phyloP scores from a whole-genome alignment of 1,140 invertebrate species.

The Condylostylus longicornis region DNA sequence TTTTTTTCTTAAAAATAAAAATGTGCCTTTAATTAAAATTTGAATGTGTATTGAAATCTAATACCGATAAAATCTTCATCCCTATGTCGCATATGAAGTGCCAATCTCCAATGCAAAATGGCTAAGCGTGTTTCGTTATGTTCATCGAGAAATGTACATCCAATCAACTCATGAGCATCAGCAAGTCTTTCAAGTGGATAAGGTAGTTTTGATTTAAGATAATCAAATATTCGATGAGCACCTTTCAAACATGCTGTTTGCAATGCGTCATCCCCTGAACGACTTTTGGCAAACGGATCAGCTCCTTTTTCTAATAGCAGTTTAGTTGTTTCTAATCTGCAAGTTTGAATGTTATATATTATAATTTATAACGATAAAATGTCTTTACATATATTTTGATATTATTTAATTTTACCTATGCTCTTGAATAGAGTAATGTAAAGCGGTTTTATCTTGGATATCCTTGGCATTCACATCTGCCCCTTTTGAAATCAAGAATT shows the following conservation, averaged over 20 bases:
- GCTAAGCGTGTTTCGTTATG: slow-evolving; percentile 54
- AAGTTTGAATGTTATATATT: slow-evolving; percentile 10
- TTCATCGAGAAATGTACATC: slow-evolving; percentile 68
- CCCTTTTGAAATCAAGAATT: slow-evolving; percentile 59
- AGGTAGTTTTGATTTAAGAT: slow-evolving; percentile 45
- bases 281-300: slow-evolving; percentile 56
- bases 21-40: slow-evolving; percentile 1
- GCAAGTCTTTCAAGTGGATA: slow-evolving; percentile 55
- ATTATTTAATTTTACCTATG: slow-evolving; percentile 37
- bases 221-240: slow-evolving; percentile 63
- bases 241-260: slow-evolving; percentile 82
- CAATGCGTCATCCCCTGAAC: slow-evolving; percentile 78
- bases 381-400: neutral
- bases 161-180: slow-evolving; percentile 71
- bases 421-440: slow-evolving; percentile 89
- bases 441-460: slow-evolving; percentile 78
- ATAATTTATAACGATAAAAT: neutral
- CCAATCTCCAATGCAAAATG: slow-evolving; percentile 50
- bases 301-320: slow-evolving; percentile 66
- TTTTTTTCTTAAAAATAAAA: slow-evolving; percentile 35
- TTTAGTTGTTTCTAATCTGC: slow-evolving; percentile 64
- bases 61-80: slow-evolving; percentile 15
- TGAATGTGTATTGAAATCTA: slow-evolving; percentile 2
- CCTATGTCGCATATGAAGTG: slow-evolving; percentile 39
- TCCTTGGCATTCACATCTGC: slow-evolving; percentile 75